Conservation (phyloP, 2,797 vertebrate species). For the Cyclopterus lumpus region DNA sequence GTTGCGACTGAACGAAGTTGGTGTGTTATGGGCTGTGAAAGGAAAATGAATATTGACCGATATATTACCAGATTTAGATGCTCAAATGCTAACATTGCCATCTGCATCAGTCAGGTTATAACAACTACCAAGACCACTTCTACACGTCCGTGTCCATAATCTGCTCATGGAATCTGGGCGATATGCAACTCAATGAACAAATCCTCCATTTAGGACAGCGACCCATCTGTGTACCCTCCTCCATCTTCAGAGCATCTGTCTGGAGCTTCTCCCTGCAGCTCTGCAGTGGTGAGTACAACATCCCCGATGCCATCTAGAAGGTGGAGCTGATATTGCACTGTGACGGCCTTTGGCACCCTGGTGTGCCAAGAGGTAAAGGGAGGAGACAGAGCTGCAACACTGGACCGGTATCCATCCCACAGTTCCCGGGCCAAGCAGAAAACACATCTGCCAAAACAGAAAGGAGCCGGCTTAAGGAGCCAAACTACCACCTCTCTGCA, state of each 20-base stretch:
- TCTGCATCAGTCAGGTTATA: not conserved
- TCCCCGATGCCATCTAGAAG: slow-evolving; percentile 46
- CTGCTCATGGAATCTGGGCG: not conserved
- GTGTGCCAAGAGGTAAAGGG: slow-evolving; percentile 35
- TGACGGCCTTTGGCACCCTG: slow-evolving; percentile 53
- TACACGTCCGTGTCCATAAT: not conserved
- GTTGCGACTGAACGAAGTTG: too few species aligned
- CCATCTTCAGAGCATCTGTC: slow-evolving; percentile 59
- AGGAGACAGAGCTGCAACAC: slow-evolving; percentile 33
- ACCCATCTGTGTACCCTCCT: slow-evolving; percentile 42
- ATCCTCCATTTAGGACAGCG: slow-evolving; percentile 31
- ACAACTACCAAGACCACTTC: not conserved
- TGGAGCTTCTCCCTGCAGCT: slow-evolving; percentile 51
- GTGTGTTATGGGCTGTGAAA: too few species aligned
- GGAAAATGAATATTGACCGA: not conserved
- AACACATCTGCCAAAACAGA: slow-evolving; percentile 52
- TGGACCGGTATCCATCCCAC: slow-evolving; percentile 35
- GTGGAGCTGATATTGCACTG: slow-evolving; percentile 60
- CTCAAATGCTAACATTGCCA: not conserved
- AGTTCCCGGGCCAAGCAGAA: slow-evolving; percentile 31
- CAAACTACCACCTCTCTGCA: slow-evolving; percentile 31
- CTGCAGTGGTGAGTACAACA: slow-evolving; percentile 27
- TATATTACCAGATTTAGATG: not conserved
- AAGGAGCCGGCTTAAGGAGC: slow-evolving; percentile 27
- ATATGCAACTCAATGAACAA: slow-evolving; percentile 41